phyloP scores from a whole-genome alignment of 2,888 invertebrate species.

The Sycophila texana region DNA sequence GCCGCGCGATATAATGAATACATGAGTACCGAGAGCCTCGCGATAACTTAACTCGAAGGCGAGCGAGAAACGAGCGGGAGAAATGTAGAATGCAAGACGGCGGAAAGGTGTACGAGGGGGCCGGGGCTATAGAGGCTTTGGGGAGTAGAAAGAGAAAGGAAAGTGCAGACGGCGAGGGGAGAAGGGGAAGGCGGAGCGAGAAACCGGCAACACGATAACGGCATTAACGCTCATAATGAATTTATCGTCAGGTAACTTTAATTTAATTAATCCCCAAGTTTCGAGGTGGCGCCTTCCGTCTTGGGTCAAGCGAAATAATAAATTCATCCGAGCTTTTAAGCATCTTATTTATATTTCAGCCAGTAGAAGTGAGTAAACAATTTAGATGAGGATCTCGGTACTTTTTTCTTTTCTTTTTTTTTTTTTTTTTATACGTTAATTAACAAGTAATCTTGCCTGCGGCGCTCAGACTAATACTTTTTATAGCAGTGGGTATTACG shows the following conservation, averaged over 20 bases:
- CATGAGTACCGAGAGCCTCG: slow-evolving; percentile 21
- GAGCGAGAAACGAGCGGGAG: slow-evolving; percentile 15
- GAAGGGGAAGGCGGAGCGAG: slow-evolving; percentile 29
- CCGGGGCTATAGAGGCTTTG: no score
- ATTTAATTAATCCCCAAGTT: slow-evolving; percentile 60
- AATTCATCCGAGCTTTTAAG: not conserved
- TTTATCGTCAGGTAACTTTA: slow-evolving; percentile 64
- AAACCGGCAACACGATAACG: slow-evolving; percentile 65
- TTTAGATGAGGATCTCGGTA: no score
- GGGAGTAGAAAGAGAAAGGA: not conserved
- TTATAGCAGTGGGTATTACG: no score
- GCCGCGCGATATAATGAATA: slow-evolving; percentile 44
- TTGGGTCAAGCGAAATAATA: not conserved
- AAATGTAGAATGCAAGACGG: not conserved
- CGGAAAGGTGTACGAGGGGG: not conserved
- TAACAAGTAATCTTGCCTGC: no score
- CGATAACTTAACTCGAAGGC: slow-evolving; percentile 6
- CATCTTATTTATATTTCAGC: not conserved
- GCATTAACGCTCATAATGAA: slow-evolving; percentile 65
- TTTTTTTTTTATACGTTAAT: no score
- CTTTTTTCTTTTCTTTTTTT: no score
- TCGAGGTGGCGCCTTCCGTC: slow-evolving; percentile 44
- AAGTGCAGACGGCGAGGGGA: slow-evolving; percentile 27
- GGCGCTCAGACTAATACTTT: no score
- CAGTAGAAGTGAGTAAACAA: no score